Percentiles rank a stretch among this genome's conserved stretches.
phyloP scores from a whole-genome alignment of 2,797 vertebrate genomes.

The Danio choprae region DNA sequence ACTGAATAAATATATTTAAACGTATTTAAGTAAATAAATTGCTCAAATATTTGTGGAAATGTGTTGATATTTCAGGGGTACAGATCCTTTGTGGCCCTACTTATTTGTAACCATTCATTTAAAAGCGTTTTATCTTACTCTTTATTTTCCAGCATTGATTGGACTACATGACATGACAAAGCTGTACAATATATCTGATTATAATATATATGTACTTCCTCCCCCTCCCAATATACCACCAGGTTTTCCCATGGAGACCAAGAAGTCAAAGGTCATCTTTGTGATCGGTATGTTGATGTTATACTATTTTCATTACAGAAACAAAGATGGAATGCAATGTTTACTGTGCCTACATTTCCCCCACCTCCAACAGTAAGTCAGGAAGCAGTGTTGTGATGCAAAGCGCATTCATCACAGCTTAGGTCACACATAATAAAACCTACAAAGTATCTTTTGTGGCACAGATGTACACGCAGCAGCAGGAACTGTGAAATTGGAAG shows the following conservation, averaged over 20 bases:
- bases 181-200: background rate
- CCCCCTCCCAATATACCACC: constrained; percentile 55
- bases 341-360: background rate
- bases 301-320: background rate
- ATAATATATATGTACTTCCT: background rate
- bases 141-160: background rate
- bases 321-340: background rate
- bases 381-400: constrained; percentile 1
- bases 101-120: background rate
- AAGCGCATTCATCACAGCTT: background rate
- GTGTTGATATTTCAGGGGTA: too few species aligned
- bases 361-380: background rate
- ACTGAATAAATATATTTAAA: too few species aligned
- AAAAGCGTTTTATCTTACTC: background rate
- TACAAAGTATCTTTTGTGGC: background rate
- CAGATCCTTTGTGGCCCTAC: too few species aligned
- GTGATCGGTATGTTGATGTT: constrained; percentile 85
- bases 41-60: too few species aligned
- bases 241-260: constrained; percentile 82
- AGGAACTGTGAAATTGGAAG: constrained; percentile 11
- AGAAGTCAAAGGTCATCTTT: constrained; percentile 91
- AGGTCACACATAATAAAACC: background rate
- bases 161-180: background rate
- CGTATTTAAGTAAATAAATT: too few species aligned
- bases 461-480: background rate